Percentiles rank a stretch among this genome's conserved stretches.
Evolutionary conservation across 2,113 vertebrate species (phyloP).

Genomic region (Cavia aperea): DNA sequence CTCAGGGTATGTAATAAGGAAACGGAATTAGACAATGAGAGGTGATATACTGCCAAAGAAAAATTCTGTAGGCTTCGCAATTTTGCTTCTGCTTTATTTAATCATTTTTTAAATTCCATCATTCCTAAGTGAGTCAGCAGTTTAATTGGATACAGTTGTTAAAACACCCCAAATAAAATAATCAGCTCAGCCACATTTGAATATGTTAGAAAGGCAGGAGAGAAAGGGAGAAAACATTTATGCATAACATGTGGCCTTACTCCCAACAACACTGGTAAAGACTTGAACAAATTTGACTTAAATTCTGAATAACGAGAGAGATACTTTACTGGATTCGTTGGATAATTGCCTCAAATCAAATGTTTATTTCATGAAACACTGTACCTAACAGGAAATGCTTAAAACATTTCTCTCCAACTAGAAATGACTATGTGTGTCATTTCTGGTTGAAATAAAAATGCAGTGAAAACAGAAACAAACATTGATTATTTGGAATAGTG

Average conservation of each 20-base stretch:
- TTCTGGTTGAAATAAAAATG: neutral
- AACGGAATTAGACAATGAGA: neutral
- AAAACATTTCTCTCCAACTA: conserved; percentile 36
- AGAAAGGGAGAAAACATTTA: neutral
- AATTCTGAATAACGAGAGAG: neutral
- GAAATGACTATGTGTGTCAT: neutral
- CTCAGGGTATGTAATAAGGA: neutral
- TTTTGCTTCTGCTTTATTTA: conserved; percentile 33
- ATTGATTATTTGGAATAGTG: neutral
- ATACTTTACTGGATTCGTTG: conserved; percentile 12
- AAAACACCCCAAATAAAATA: conserved; percentile 44
- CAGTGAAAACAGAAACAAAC: neutral
- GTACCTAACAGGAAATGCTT: conserved; percentile 33
- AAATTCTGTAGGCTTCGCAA: conserved; percentile 26
- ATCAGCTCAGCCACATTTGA: neutral
- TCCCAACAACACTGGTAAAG: neutral
- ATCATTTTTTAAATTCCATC: conserved; percentile 16
- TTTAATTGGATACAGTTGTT: conserved; percentile 59
- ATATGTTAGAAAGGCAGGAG: neutral
- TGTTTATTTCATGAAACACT: conserved; percentile 13
- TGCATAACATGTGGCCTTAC: neutral
- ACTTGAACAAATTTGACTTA: neutral
- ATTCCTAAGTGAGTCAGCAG: conserved; percentile 27
- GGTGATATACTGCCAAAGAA: neutral
- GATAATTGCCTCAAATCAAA: conserved; percentile 15